These are phyloP conservation scores for Tholera decimalis DNA, from an alignment of 2,888 invertebrate species.

Conservation along the genomic window DNA sequence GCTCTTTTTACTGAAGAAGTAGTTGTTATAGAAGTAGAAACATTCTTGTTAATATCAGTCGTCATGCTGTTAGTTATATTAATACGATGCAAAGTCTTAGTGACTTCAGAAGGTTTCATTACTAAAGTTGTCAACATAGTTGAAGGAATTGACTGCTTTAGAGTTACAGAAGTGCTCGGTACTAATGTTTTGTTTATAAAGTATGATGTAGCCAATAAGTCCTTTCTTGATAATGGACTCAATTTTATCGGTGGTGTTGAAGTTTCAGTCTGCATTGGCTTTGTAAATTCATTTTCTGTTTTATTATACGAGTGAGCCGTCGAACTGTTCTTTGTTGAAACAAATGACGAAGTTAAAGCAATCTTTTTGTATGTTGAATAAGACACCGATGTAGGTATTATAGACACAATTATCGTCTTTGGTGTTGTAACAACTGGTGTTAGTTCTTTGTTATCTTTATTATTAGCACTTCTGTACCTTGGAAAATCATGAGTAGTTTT, in stretches of 20 bases:
- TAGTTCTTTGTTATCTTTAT: slow-evolving; percentile 78
- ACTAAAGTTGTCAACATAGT: slow-evolving; percentile 62
- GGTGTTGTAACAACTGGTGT: slow-evolving; percentile 80
- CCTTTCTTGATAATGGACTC: slow-evolving; percentile 52
- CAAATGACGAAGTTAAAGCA: slow-evolving; percentile 79
- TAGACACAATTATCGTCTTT: slow-evolving; percentile 88
- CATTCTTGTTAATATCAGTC: slow-evolving; percentile 77
- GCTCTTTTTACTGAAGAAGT: slow-evolving; percentile 70
- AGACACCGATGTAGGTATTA: slow-evolving; percentile 88
- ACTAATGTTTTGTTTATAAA: slow-evolving; percentile 46
- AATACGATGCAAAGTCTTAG: slow-evolving; percentile 63
- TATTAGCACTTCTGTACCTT: slow-evolving; percentile 75
- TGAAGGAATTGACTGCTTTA: slow-evolving; percentile 41
- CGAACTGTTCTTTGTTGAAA: slow-evolving; percentile 71
- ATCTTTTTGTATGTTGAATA: slow-evolving; percentile 87
- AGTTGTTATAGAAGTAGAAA: slow-evolving; percentile 79
- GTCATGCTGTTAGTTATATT: slow-evolving; percentile 88
- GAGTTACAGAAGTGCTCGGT: slow-evolving; percentile 60
- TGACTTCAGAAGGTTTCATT: slow-evolving; percentile 53
- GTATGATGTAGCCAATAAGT: slow-evolving; percentile 35
- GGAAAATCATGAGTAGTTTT: slow-evolving; percentile 75
- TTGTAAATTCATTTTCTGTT: slow-evolving; percentile 76
- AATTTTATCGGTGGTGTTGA: slow-evolving; percentile 68
- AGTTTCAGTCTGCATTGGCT: slow-evolving; percentile 74
- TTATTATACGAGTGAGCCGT: slow-evolving; percentile 69